Evolutionary conservation across 2,113 vertebrate species (phyloP).

Genomic region (Ammospiza caudacuta): DNA sequence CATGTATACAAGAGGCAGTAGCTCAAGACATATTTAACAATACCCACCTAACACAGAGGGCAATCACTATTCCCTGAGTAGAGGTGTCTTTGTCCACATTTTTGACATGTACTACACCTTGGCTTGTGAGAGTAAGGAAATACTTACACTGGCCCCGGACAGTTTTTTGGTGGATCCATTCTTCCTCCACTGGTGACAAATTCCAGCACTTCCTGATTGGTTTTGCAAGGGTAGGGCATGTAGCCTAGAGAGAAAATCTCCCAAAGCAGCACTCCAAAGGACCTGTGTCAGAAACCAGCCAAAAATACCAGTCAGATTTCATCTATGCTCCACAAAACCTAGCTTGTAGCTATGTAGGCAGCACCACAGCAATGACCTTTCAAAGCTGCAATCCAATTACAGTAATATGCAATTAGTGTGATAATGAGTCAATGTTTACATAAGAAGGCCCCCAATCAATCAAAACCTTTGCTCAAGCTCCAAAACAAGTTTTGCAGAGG

Average conservation of each 20-base stretch:
- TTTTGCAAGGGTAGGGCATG: conserved; percentile 90
- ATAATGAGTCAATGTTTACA: background rate
- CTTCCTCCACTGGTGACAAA: conserved; percentile 87
- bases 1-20: background rate
- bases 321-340: background rate
- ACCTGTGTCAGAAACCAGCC: conserved; percentile 78
- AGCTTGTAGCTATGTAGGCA: background rate
- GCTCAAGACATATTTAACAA: background rate
- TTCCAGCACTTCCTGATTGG: conserved; percentile 92
- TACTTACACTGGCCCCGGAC: conserved; percentile 92
- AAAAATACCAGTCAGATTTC: background rate
- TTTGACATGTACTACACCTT: background rate
- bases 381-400: background rate
- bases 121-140: background rate
- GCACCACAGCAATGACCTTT: background rate
- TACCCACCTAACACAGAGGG: background rate
- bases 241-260: conserved; percentile 93
- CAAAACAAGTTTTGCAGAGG: background rate
- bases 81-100: background rate
- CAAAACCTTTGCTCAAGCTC: background rate
- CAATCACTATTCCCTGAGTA: background rate
- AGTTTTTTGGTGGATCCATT: conserved; percentile 90
- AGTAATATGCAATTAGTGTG: background rate
- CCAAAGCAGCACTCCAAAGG: conserved; percentile 93
- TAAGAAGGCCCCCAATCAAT: background rate